phyloP scores from a whole-genome alignment of 64 coral and sea anemone genomes.

The Dendrophyllia cribrosa region DNA sequence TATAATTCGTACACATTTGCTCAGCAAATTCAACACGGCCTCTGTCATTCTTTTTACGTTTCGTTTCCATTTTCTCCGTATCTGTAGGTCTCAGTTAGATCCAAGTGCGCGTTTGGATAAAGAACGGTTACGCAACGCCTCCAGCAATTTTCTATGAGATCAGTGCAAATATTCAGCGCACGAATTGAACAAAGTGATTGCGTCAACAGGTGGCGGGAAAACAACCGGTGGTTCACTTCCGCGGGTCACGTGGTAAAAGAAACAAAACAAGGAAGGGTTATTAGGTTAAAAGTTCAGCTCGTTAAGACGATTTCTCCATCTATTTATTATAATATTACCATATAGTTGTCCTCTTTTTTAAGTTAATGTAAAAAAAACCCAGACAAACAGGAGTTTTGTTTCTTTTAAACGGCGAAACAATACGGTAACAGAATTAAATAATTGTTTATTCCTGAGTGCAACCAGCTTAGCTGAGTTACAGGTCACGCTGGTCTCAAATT shows the following conservation, averaged over 20 bases:
- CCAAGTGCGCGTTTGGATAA: neutral
- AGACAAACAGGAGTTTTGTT: too few species aligned
- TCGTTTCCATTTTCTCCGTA: neutral
- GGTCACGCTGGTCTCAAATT: too few species aligned
- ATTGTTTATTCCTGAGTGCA: too few species aligned
- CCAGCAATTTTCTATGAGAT: constrained; percentile 26
- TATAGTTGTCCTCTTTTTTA: too few species aligned
- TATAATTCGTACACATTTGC: constrained; percentile 19
- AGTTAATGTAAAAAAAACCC: too few species aligned
- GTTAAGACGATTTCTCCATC: too few species aligned
- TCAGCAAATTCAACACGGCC: constrained; percentile 25
- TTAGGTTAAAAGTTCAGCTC: too few species aligned
- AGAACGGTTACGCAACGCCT: constrained; percentile 19
- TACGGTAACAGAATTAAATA: too few species aligned
- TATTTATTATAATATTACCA: too few species aligned
- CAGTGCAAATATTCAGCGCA: constrained; percentile 16
- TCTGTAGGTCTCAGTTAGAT: neutral
- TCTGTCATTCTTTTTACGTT: constrained; percentile 8
- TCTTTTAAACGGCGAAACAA: too few species aligned
- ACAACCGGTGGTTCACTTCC: constrained; percentile 16
- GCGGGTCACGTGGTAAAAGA: neutral
- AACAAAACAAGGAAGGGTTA: neutral
- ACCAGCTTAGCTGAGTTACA: too few species aligned
- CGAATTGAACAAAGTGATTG: constrained; percentile 8
- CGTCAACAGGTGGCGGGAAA: neutral